Base-by-base conservation (phyloP, 1,140 invertebrate genomes). In the Cydia strobilella region DNA sequence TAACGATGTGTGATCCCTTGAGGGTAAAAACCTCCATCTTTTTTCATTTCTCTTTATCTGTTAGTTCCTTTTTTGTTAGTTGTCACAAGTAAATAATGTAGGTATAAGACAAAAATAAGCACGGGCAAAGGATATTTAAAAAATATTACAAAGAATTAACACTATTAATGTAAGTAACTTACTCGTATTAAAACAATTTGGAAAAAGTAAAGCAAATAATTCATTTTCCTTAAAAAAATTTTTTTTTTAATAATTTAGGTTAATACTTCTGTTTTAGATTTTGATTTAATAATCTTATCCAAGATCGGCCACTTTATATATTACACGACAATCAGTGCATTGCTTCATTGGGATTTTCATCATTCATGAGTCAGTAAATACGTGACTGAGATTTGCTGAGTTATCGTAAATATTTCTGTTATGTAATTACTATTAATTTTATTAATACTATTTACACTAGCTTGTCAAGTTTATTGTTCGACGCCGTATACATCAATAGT, bases 281-380 rank as follows among this genome's bases (percentile, higher is more conserved):
- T 7, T 23, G 18, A 59, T 59, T 7, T 59, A 23, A 59, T 59
- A 59, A 59, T 59, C 54, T 59, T 59, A 59, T 59, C 54, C 15
- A 59, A 23, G n/a, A 59, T 59, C 54, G 7, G 3, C 54, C 54
- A 23, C 54, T 59, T 59, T 59, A 59, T 59, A 59, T 59, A 59
- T 51, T 51, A n/a, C 13, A 18, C n/a, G n/a, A 48, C 3, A 15
- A 48, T 18, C 5, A 54, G 15, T 18, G 9, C n/a, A 18, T 59
- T 59, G 18, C 54, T 10, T 23, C 18, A 59, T 3, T 23, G 7
- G 23, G 12, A 59, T 59, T 59, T 59, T 59, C 54, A 23, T 59
- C 54, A 59, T 59, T 59, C 54, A 59, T 23, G 18, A 23, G 7
- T 59, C 20, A 59, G 54, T 54, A 3, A 6, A 54, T 59, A 59